Percentiles rank a stretch among this genome's conserved stretches.
phyloP scores from a whole-genome alignment of 2,113 vertebrate species.

The Albula glossodonta region DNA sequence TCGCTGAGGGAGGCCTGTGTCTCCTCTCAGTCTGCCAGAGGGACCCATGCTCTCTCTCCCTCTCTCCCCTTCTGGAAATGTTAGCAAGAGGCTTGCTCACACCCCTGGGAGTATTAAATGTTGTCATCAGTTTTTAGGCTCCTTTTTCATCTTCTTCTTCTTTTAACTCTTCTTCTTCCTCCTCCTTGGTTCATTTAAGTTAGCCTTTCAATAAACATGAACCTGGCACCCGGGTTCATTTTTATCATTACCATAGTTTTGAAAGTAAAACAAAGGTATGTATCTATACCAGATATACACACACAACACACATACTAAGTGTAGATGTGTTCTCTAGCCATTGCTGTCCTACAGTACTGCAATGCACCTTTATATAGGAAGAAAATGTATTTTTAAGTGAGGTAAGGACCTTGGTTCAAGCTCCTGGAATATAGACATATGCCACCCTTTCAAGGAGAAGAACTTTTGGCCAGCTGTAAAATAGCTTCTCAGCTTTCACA shows the following conservation, averaged over 20 bases:
- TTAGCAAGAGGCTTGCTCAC: slow-evolving; percentile 59
- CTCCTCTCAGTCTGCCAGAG: slow-evolving; percentile 45
- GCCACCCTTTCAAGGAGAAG: background rate
- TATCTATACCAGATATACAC: no score
- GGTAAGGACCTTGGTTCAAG: background rate
- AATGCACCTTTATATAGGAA: background rate
- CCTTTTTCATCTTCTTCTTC: background rate
- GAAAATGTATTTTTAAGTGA: background rate
- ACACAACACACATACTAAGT: no score
- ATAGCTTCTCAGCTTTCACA: background rate
- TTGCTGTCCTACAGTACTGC: background rate
- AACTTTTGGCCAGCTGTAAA: background rate
- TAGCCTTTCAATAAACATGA: slow-evolving; percentile 43
- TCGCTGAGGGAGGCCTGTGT: background rate
- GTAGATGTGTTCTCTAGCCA: background rate
- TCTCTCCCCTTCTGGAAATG: slow-evolving; percentile 62
- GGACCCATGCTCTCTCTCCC: slow-evolving; percentile 21
- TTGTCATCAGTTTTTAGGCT: slow-evolving; percentile 55
- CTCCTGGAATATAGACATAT: background rate
- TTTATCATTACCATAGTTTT: no score
- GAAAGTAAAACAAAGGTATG: no score
- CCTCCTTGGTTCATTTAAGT: background rate
- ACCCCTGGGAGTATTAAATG: slow-evolving; percentile 47
- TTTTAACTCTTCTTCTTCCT: background rate
- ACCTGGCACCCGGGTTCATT: slow-evolving; percentile 25